Base-by-base conservation (phyloP, 2,797 vertebrate genomes). In the Pseudotriccus pelzelni region DNA sequence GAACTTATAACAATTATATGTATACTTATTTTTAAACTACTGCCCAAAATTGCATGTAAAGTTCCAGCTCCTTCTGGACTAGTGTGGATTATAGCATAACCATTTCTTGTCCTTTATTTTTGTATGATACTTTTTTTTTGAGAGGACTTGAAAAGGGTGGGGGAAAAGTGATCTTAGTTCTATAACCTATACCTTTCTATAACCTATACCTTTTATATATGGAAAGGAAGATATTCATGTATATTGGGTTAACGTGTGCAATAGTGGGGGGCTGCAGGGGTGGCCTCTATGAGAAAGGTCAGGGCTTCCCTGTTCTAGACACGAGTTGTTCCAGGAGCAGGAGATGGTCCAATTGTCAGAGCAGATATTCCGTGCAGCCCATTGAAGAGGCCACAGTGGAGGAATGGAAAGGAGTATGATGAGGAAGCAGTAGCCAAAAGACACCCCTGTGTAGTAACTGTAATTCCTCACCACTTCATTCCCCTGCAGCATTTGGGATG, bases 61-160 rank as follows among this genome's bases (percentile, higher is more conserved):
- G 60, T 37, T 73, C 37, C 37, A 75, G 3, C 5, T 84, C 16
- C 30, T 27, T 64, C 37, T 9, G 18, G 19, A 30, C 4, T 76
- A 59, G 10, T 0, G 0, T 50, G 7, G n/a, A 76, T 7, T 47
- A 59, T 7, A 80, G 5, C 2, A 30, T 52, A 73, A 79, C 2
- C 2, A 23, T 70, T 69, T 62, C 3, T 43, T 74, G 21, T 55
- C 6, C 9, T 52, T 52, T 78, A 34, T 50, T 82, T 90, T 79
- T 36, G 19, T 46, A 19, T 15, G 3, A 10, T 53, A 27, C 3
- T 27, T 82, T 5, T 39, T 74, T 59, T 73, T n/a, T 28, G 55
- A 80, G 17, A 77, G 3, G 11, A 52, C 27, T 80, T 56, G 52
- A 67, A 93, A 69, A 50, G 0, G 1, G 2, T 41, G 9, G 8